Base-by-base conservation (phyloP, 2,113 vertebrate species). In the Cacatua alba region DNA sequence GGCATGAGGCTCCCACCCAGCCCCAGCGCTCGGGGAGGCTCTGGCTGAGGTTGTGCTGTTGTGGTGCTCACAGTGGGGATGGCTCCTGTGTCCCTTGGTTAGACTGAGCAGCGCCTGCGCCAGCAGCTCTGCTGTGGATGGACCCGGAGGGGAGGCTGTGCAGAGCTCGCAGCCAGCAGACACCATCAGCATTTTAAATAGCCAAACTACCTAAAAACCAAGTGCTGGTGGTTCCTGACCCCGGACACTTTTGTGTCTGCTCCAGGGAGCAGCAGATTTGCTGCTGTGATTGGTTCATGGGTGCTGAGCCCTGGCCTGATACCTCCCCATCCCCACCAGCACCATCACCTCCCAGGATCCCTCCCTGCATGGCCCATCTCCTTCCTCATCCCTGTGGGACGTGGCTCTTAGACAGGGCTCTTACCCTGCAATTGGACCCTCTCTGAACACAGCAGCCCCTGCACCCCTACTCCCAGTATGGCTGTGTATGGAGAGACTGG, bases 231-330 rank as follows among this genome's bases (percentile, higher is more conserved):
- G 55, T 44, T 91, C 78, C 78, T 71, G 78, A 85, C 18, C 57
- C 11, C 0, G 0, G 31, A 41, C 41, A 41, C 41, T 41, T 41
- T 41, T 41, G 41, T 41, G 41, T 41, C 41, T 41, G 41, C 41
- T 41, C 41, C 13, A 6, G 9, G 19, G 14, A 79, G 79, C 1
- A 6, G 63, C 81, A 76, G 26, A 28, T 70, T 82, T 85, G 31
- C 55, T 35, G 2, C 26, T 0, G 0, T 25, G 21, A 31, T 35
- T 0, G 0, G 37, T 15, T 25, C 39, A 19, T 0, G 0, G 26
- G 14, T 90, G 48, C 68, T 52, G 41, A 43, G 12, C 6, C 29
- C 46, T 39, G 48, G 14, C 28, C 10, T 4, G 10, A 39, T n/a
- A 23, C 19, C 4, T 14, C 33, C 28, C 39, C 67, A 76, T 26